Percentiles rank a stretch among this genome's conserved stretches.
Conservation (phyloP, 2,888 invertebrate species). For the Pecten maximus region DNA sequence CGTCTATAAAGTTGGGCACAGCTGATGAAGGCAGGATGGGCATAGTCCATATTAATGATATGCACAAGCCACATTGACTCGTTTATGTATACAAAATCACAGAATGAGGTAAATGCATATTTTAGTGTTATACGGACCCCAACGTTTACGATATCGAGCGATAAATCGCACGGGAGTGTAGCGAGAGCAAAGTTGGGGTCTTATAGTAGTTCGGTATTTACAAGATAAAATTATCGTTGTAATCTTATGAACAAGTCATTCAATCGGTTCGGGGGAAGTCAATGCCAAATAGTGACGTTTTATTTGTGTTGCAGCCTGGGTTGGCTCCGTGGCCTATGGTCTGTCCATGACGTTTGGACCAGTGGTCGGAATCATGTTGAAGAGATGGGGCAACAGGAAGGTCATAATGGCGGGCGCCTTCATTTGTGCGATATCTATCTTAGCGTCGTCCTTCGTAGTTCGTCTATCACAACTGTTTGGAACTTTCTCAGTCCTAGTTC, state of each 20-base stretch:
- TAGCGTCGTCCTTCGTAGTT: slow-evolving; percentile 70
- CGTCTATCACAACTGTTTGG: slow-evolving; percentile 65
- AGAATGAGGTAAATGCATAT: too few relatives aligned
- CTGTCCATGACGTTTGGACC: slow-evolving; percentile 75
- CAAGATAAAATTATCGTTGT: not conserved
- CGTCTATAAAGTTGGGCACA: too few relatives aligned
- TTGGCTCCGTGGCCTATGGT: slow-evolving; percentile 75
- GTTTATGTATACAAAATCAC: too few relatives aligned
- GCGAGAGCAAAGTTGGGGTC: slow-evolving; percentile 23
- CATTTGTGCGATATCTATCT: slow-evolving; percentile 68
- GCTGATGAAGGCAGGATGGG: too few relatives aligned
- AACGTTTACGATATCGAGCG: not conserved
- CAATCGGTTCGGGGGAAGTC: not conserved
- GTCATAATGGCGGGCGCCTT: slow-evolving; percentile 69
- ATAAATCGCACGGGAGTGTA: slow-evolving; percentile 1
- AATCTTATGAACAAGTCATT: not conserved
- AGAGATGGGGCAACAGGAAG: slow-evolving; percentile 65
- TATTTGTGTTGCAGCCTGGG: slow-evolving; percentile 77
- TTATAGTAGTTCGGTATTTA: not conserved
- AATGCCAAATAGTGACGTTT: not conserved
- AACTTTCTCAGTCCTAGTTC: slow-evolving; percentile 73
- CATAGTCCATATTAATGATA: too few relatives aligned
- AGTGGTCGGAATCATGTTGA: slow-evolving; percentile 66
- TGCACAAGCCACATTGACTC: too few relatives aligned
- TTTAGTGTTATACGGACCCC: not conserved